Base-by-base conservation (phyloP, 2,113 vertebrate species). In the Desmodus rotundus region DNA sequence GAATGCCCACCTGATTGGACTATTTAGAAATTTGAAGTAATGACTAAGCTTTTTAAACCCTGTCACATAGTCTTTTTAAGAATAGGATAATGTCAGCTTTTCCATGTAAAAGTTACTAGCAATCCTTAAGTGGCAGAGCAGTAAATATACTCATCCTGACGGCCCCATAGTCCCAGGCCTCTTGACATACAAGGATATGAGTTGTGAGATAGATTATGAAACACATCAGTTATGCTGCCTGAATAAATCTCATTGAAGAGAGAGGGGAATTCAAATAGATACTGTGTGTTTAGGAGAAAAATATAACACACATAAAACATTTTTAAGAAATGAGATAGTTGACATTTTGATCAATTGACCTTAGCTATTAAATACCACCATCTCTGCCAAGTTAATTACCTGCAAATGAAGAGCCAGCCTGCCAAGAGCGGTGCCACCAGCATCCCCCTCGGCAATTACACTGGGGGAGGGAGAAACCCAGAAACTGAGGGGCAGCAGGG, bases 381-480 rank as follows among this genome's bases (percentile, higher is more conserved):
- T 70, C 87, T 72, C 77, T n/a, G 63, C 94, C 95, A 93, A 73
- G 47, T 72, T 96, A 91, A 95, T 93, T 52, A 86, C 91, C 90
- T 88, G 88, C 77, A 80, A 91, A 88, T 24, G 73, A 94, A 73
- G 43, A 92, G 45, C 24, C 43, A 38, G 41, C 45, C 52, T 73
- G 41, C 78, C 74, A 89, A 65, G 31, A 22, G 80, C 43, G 33
- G 14, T 11, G 33, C 78, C 5, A 0, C n/a, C 19, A 15, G 72
- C 50, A 26, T 52, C 61, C 56, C 50, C 45, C 61, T 45, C 91
- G 14, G 36, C 82, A 87, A 63, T 65, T 74, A 65, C 52, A 16
- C 11, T 14, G 82, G 11, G 54, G 12, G 65, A 74, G 73, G 36
- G 47, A 16, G 83, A 92, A 58, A 1, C 26, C n/a, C 41, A 68